These are phyloP conservation scores for Drosophila guanche DNA, from an alignment of 1,140 invertebrate genomes.

Conservation along the genomic window DNA sequence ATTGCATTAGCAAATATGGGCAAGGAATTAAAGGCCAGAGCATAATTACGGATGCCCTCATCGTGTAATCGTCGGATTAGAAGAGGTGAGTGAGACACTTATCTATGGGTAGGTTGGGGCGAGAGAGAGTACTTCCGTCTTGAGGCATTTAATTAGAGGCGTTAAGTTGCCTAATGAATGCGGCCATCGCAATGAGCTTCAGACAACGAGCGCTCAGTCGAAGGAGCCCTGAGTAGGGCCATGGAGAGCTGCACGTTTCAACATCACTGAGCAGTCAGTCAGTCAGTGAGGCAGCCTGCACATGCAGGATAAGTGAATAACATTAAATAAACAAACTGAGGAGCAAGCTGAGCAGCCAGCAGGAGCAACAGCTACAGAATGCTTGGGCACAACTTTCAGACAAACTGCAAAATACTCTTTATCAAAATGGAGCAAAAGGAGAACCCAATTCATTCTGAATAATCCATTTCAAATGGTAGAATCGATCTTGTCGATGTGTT, in stretches of 20 bases:
- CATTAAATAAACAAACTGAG: conserved; percentile 73
- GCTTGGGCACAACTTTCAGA: neutral
- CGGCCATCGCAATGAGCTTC: conserved; percentile 27
- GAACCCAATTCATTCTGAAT: no score
- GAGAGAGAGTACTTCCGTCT: conserved; percentile 6
- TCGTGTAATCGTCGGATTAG: conserved; percentile 25
- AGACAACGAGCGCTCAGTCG: conserved; percentile 12
- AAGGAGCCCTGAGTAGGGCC: conserved; percentile 1
- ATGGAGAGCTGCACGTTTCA: conserved; percentile 20
- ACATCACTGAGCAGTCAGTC: conserved; percentile 22
- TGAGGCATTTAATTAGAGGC: conserved; percentile 68
- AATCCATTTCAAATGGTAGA: no score
- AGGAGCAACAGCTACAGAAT: conserved; percentile 24
- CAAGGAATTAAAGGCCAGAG: conserved; percentile 38
- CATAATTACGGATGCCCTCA: conserved; percentile 57
- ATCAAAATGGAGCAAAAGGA: no score
- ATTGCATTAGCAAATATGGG: conserved; percentile 75
- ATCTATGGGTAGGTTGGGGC: no score
- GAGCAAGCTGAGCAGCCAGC: conserved; percentile 37
- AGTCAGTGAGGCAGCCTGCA: conserved; percentile 35
- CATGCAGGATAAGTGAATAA: conserved; percentile 72
- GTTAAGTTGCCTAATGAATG: conserved; percentile 71
- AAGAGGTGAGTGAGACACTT: no score
- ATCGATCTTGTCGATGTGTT: no score
- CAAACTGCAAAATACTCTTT: neutral